A percentile compares a stretch with the other conserved stretches of the same genome.
Evolutionary conservation across 2,113 vertebrate species (phyloP).

Genomic region (Carassius gibelio): DNA sequence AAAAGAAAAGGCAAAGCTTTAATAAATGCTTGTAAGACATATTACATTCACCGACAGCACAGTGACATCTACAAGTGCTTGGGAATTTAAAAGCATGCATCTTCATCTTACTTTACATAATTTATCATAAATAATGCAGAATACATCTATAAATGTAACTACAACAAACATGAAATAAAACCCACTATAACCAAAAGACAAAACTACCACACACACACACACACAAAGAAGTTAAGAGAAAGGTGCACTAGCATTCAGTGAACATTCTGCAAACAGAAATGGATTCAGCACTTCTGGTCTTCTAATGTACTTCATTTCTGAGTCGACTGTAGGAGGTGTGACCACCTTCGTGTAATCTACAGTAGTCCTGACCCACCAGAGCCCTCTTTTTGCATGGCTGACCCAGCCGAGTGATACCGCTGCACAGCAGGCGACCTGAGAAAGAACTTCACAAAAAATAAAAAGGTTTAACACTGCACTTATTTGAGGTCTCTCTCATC

Average conservation of each 20-base stretch:
- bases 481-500: no score
- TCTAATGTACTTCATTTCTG: not conserved
- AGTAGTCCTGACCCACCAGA: constrained; percentile 71
- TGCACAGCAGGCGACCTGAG: constrained; percentile 69
- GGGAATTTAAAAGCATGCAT: not conserved
- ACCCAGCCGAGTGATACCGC: constrained; percentile 73
- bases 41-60: not conserved
- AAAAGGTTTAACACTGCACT: no score
- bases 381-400: constrained; percentile 79
- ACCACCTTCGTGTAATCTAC: constrained; percentile 70
- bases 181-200: not conserved
- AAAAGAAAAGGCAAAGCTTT: not conserved
- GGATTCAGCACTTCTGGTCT: not conserved
- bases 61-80: not conserved
- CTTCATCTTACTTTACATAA: not conserved
- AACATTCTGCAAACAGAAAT: not conserved
- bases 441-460: constrained; percentile 61
- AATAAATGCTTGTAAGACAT: not conserved
- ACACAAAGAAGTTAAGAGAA: not conserved
- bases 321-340: constrained; percentile 50
- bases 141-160: not conserved
- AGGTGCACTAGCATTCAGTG: not conserved
- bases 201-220: not conserved
- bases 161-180: constrained; percentile 18
- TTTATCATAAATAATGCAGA: constrained; percentile 19